Conservation (phyloP, 2,113 vertebrate species). For the Grallaria varia region DNA sequence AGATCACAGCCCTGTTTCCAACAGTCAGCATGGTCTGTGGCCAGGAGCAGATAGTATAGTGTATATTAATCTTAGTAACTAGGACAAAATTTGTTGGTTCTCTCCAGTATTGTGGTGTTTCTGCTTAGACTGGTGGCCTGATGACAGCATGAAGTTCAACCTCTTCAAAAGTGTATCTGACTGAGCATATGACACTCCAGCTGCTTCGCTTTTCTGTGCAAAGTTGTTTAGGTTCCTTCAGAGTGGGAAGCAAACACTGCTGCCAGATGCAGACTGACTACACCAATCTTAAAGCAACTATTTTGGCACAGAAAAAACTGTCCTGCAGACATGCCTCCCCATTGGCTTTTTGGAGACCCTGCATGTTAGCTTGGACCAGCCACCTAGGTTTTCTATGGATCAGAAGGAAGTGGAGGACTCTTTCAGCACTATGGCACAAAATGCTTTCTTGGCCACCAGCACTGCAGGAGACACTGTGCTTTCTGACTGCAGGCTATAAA, state of each 20-base stretch:
- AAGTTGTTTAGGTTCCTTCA: not conserved
- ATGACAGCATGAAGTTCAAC: not conserved
- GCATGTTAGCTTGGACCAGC: not conserved
- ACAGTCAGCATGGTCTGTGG: not conserved
- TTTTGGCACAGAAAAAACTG: not conserved
- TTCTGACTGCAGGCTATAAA: not conserved
- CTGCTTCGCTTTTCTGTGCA: not conserved
- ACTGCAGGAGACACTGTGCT: not conserved
- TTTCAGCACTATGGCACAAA: not conserved
- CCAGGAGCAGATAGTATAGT: not conserved
- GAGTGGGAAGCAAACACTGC: fast-evolving
- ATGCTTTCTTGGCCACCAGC: not conserved
- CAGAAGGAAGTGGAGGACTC: not conserved
- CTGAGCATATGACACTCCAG: not conserved
- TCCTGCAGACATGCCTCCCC: fast-evolving
- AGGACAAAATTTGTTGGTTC: not conserved
- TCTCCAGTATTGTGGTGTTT: not conserved
- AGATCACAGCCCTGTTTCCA: not conserved
- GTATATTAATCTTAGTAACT: not conserved
- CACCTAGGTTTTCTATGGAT: not conserved
- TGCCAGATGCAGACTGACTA: not conserved
- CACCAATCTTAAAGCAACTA: not conserved
- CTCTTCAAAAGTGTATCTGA: not conserved
- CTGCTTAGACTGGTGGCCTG: not conserved
- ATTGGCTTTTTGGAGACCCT: not conserved